Percentiles rank a stretch among this genome's conserved stretches.
phyloP scores from a whole-genome alignment of 2,888 invertebrate genomes.

The Himalopsyche japonica region DNA sequence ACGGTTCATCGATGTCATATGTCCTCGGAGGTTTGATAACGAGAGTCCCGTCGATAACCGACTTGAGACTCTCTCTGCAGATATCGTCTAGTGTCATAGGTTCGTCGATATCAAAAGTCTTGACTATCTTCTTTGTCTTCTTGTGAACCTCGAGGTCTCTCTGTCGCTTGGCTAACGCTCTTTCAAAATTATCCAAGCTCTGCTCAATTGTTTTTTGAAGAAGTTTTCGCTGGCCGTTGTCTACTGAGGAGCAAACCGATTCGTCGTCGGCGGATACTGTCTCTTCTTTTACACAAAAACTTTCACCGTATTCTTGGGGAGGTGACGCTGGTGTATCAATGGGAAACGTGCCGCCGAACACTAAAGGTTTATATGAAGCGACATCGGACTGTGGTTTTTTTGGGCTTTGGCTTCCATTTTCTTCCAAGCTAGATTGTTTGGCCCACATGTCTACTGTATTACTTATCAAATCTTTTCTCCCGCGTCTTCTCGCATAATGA shows the following conservation, averaged over 20 bases:
- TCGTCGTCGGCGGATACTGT: constrained; percentile 1
- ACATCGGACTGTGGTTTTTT: constrained; percentile 18
- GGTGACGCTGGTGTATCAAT: constrained; percentile 71
- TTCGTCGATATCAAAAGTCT: constrained; percentile 61
- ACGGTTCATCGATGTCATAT: constrained; percentile 63
- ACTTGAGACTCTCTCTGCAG: constrained; percentile 34
- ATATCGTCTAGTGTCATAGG: constrained; percentile 46
- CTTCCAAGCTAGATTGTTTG: constrained; percentile 47
- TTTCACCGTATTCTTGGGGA: constrained; percentile 34
- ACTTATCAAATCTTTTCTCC: constrained; percentile 58
- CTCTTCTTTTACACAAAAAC: constrained; percentile 8
- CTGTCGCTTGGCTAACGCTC: constrained; percentile 36
- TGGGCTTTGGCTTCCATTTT: constrained; percentile 46
- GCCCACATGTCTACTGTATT: constrained; percentile 69
- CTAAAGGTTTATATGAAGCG: constrained; percentile 63
- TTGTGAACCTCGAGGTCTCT: constrained; percentile 24
- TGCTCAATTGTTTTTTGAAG: constrained; percentile 54
- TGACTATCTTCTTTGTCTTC: constrained; percentile 42
- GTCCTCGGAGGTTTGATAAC: constrained; percentile 46
- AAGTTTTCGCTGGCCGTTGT: constrained; percentile 43
- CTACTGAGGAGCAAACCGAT: constrained; percentile 18
- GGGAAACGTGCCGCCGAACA: constrained; percentile 86
- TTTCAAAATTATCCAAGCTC: constrained; percentile 56
- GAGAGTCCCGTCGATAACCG: neutral
- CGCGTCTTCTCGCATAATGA: constrained; percentile 38